phyloP scores from a whole-genome alignment of 1,140 invertebrate genomes.

The Scaptodrosophila lebanonensis region DNA sequence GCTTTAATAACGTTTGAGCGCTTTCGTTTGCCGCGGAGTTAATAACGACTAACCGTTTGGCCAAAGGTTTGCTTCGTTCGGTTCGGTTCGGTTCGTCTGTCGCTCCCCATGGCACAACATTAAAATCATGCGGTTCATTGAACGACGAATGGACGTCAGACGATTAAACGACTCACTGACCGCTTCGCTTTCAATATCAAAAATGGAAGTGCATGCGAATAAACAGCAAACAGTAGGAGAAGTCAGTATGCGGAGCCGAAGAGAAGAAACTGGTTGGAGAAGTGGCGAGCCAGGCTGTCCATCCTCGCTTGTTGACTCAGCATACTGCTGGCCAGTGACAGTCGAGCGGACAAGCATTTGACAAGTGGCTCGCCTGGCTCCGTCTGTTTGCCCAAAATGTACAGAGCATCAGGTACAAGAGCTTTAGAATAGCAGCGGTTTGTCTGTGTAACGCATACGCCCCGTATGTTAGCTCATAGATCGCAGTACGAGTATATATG shows the following conservation, averaged over 20 bases:
- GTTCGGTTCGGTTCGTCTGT: no score
- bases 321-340: not conserved
- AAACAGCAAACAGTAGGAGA: no score
- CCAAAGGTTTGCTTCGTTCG: no score
- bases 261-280: conserved; percentile 12
- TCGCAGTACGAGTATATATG: conserved; percentile 50
- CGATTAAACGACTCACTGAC: conserved; percentile 13
- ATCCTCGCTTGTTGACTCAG: conserved; percentile 34
- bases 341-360: conserved; percentile 40
- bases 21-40: conserved; percentile 20
- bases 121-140: conserved; percentile 72
- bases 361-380: conserved; percentile 67
- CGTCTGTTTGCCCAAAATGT: conserved; percentile 45
- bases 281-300: conserved; percentile 11
- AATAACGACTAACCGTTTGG: conserved; percentile 42
- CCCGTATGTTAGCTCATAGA: not conserved
- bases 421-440: no score
- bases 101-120: no score
- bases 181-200: conserved; percentile 57
- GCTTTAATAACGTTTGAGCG: conserved; percentile 30
- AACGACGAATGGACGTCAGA: conserved; percentile 46
- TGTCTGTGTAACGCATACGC: not conserved
- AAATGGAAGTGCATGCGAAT: conserved; percentile 50
- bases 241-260: no score
- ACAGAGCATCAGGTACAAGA: no score